Base-by-base conservation (phyloP, 2,888 invertebrate genomes). In the Eupithecia centaureata region DNA sequence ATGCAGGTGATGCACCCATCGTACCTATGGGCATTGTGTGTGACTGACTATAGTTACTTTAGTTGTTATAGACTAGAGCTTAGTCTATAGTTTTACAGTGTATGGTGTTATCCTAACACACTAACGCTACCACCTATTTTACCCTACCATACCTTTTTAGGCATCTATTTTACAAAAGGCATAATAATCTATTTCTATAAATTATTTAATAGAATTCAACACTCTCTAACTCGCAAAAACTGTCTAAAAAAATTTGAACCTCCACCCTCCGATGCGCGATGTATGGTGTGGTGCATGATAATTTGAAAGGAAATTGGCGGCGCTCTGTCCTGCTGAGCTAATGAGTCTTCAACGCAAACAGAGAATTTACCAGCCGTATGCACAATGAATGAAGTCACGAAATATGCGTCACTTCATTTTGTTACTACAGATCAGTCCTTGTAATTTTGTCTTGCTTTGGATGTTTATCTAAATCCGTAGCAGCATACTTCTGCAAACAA, bases 231-330 rank as follows among this genome's bases (percentile, higher is more conserved):
- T n/a, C n/a, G n/a, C 38, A 68, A 67, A 60, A 7, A 10, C 18
- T 73, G 77, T 76, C 77, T 77, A 78, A 79, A 79, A 80, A 78
- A 80, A 81, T 78, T 81, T 78, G 80, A 79, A 78, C 77, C 78
- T 78, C 74, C 77, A 78, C 68, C 77, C 77, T 18, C 52, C 25
- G 52, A 27, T 51, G 27, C n/a, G n/a, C n/a, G n/a, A n/a, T n/a
- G n/a, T n/a, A 5, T 25, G 27, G n/a, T n/a, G 22, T 52, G n/a
- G n/a, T n/a, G n/a, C n/a, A n/a, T n/a, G n/a, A 5, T 27, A 5
- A 27, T 15, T 12, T 52, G 27, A 25, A 52, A 27, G 25, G 27
- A 5, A 52, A 52, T 27, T 12, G 52, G 15, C 27, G 52, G 15
- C 27, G 52, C 52, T 27, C 27, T 52, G 25, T 27, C 52, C 27